These are phyloP conservation scores for Pangasius sanitwongsei DNA, from an alignment of 2,797 vertebrate species.

Conservation along the genomic window DNA sequence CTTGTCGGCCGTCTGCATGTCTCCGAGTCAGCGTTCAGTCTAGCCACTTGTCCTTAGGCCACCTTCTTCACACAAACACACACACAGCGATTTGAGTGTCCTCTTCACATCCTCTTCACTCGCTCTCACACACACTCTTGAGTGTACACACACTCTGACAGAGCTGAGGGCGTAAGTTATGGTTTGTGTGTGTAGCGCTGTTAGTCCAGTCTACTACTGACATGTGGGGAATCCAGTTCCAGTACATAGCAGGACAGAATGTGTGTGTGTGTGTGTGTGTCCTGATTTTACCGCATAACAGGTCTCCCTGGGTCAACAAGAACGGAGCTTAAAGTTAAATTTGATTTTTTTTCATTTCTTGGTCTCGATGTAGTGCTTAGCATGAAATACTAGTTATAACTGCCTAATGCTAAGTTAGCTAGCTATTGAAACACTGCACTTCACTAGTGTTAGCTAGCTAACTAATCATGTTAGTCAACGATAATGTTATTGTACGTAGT, in stretches of 20 bases:
- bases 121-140: constrained; percentile 27
- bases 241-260: neutral
- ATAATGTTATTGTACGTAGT: neutral
- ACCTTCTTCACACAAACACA: constrained; percentile 32
- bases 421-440: neutral
- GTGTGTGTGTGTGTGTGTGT: constrained; percentile 4
- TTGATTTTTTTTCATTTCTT: neutral
- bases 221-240: constrained; percentile 7
- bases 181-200: constrained; percentile 22
- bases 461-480: neutral
- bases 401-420: neutral
- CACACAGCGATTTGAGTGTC: constrained; percentile 32
- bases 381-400: no score
- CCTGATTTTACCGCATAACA: neutral
- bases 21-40: constrained; percentile 40
- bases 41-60: constrained; percentile 48
- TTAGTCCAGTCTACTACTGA: constrained; percentile 16
- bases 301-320: neutral
- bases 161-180: constrained; percentile 21
- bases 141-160: constrained; percentile 29
- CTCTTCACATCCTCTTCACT: constrained; percentile 30
- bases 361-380: no score
- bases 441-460: neutral
- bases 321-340: neutral
- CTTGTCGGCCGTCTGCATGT: constrained; percentile 25